Evolutionary conservation across 1,140 invertebrate species (phyloP), one percentile per base, ranked within the genome.

Genomic region (Aphelenchoides fujianensis): DNA sequence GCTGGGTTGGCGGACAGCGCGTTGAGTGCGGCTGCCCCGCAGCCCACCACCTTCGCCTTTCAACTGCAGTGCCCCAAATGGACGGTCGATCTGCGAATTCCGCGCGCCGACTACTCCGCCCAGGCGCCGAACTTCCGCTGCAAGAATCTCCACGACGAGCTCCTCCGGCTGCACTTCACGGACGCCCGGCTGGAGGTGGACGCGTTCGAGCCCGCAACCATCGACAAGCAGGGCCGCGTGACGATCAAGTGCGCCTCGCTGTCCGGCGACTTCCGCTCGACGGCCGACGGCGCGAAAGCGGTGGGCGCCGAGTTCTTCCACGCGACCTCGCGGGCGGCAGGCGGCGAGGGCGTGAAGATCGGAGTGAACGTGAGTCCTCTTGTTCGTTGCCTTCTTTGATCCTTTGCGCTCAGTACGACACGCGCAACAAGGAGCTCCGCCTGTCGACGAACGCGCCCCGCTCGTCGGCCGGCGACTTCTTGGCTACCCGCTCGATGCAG

Each of bases 71-170:
- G 72, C 37, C 48, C 69, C 34, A 74, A 41, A 32, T 77, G 78
- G 75, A 27, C 27, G 2, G 31, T 77, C 27, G 75, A 77, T 62
- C 34, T 77, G 19, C n/a, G 78, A 30, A 69, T 79, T 31, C 78
- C 76, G 36, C 35, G 74, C n/a, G 70, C 79, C 27, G 74, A 74
- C 41, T 69, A 41, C 3, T 35, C 68, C 0, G 16, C 16, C 28
- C 32, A 32, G 1, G 34, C 62, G 2, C 23, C 59, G 3, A 37
- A 54, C n/a, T 68, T 48, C 63, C 52, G 32, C 32, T 59, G 28
- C 9, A 19, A 71, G 0, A 41, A 69, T 55, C 55, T 78, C 7
- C 73, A 78, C 32, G 28, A 36, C 3, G 78, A 78, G 68, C 53
- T 63, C 52, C 27, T 81, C 27, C 41, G 59, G 0, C 48, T 78